Evolutionary conservation across 2,113 vertebrate genomes (phyloP).

Genomic region (Corynorhinus townsendii): DNA sequence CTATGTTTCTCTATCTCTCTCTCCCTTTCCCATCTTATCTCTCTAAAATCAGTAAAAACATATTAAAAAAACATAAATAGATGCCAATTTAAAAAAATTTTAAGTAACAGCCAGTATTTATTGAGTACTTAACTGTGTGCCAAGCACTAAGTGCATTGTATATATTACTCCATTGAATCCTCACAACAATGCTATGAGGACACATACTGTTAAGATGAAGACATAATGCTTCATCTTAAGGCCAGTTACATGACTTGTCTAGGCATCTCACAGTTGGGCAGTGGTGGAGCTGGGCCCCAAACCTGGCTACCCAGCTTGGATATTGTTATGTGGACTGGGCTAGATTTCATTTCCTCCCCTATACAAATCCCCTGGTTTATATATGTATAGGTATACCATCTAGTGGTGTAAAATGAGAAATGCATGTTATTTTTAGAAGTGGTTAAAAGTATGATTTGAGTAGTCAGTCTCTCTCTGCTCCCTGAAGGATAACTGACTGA

Average conservation of each 20-base stretch:
- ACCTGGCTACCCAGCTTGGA: not conserved
- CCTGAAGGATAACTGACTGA: not conserved
- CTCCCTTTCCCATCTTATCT: too few species aligned
- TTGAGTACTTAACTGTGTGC: too few species aligned
- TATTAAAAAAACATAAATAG: too few species aligned
- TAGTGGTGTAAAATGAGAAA: constrained; percentile 15
- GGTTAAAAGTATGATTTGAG: not conserved
- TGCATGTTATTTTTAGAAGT: not conserved
- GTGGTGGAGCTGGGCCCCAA: too few species aligned
- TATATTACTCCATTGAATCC: too few species aligned
- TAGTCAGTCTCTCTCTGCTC: too few species aligned
- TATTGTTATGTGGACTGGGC: not conserved
- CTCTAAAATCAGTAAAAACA: too few species aligned
- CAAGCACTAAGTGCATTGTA: too few species aligned
- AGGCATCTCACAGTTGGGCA: not conserved
- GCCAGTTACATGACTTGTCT: not conserved
- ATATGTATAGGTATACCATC: constrained; percentile 17
- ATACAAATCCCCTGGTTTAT: not conserved
- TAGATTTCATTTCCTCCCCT: not conserved
- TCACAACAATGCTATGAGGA: not conserved
- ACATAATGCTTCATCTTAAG: too few species aligned
- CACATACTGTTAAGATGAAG: not conserved
- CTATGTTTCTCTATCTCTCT: too few species aligned
- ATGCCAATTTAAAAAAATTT: too few species aligned
- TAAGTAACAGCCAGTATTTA: too few species aligned